Base-by-base conservation (phyloP, 2,113 vertebrate genomes). In the Mungos mungo region DNA sequence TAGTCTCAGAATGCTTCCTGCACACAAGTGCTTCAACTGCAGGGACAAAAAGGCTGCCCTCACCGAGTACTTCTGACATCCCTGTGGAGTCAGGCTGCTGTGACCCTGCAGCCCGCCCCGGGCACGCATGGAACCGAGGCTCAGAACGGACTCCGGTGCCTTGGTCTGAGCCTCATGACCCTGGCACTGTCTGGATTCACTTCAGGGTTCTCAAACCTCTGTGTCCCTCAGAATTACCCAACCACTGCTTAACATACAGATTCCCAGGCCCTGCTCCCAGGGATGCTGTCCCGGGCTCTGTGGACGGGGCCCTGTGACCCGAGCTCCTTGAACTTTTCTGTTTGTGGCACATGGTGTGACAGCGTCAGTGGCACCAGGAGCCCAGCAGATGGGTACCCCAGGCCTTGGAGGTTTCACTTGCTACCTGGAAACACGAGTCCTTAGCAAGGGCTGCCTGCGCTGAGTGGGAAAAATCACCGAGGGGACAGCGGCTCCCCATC, bases 1-100 rank as follows among this genome's bases (percentile, higher is more conserved):
- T 94, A 31, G 88, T 65, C 82, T 94, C 82, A 47, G 80, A 91
- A 4, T 85, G 89, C 84, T 94, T 91, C 50, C 85, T 57, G 65
- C 94, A 66, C 77, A 38, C 15, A 23, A 93, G 66, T 68, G 95
- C 90, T n/a, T 69, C 96, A 52, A 74, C 74, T 10, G 29, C 68
- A 96, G 93, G 96, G 47, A 85, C 81, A 21, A 0, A 29, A 65
- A 71, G 9, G 77, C 19, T 11, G 10, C 18, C 27, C 86, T n/a
- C 65, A 8, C 12, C 38, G 1, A 27, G 1, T 23, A n/a, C 21
- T 2, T 7, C 68, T 18, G 13, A 1, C 0, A 5, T 14, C n/a
- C 47, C 38, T 23, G 8, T 7, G 15, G 57, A 57, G 72, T 31
- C 7, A 31, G 71, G 63, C 12, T 69, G 52, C 16, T 4, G 2